phyloP scores from a whole-genome alignment of 2,888 invertebrate genomes.

The Andrena chrysosceles region DNA sequence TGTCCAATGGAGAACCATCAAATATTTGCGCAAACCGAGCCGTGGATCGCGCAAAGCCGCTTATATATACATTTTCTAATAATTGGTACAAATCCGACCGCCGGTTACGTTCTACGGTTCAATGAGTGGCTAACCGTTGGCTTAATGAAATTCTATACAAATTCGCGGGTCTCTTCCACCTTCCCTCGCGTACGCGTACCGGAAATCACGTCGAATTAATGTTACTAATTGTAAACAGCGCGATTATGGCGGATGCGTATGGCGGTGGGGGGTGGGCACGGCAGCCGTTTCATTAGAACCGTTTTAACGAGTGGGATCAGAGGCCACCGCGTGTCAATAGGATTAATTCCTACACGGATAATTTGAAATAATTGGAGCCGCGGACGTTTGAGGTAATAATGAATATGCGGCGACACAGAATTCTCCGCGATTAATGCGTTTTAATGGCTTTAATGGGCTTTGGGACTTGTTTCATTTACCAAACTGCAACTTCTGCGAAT shows the following conservation, averaged over 20 bases:
- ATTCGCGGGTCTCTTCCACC: constrained; percentile 51
- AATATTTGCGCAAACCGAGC: constrained; percentile 70
- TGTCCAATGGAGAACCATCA: constrained; percentile 70
- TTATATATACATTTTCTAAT: constrained; percentile 74
- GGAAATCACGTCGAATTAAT: constrained; percentile 72
- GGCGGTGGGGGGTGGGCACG: constrained; percentile 24
- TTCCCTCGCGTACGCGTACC: constrained; percentile 38
- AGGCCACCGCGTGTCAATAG: constrained; percentile 68
- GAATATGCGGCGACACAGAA: constrained; percentile 24
- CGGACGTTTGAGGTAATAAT: constrained; percentile 43
- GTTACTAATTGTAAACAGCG: constrained; percentile 74
- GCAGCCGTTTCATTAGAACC: constrained; percentile 62
- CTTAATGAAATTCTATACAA: constrained; percentile 76
- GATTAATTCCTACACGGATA: constrained; percentile 71
- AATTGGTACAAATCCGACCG: constrained; percentile 75
- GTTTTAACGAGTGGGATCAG: constrained; percentile 67
- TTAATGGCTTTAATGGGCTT: constrained; percentile 36
- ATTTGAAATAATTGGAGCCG: constrained; percentile 67
- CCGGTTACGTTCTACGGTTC: constrained; percentile 75
- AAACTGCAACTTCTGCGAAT: constrained; percentile 1
- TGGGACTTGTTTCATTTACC: constrained; percentile 5
- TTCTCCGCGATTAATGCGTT: constrained; percentile 40
- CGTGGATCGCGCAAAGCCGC: constrained; percentile 64
- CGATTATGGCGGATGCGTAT: constrained; percentile 61
- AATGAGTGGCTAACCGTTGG: constrained; percentile 75